These are phyloP conservation scores for Mercenaria mercenaria DNA, from an alignment of 1,140 invertebrate genomes.

Conservation along the genomic window DNA sequence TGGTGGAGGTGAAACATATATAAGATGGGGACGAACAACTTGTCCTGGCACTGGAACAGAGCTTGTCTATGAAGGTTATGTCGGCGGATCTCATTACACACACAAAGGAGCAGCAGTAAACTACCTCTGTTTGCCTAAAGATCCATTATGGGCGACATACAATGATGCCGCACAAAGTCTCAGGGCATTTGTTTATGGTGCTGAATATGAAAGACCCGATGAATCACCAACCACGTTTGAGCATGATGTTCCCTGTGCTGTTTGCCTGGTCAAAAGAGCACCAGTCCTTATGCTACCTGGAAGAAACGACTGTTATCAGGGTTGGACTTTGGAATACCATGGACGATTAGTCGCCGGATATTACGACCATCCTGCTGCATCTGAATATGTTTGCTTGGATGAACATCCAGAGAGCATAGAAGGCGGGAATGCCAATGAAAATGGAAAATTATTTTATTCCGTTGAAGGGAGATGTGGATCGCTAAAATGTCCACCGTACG, in stretches of 20 bases:
- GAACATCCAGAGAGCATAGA: neutral
- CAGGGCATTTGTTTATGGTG: neutral
- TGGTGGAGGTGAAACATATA: neutral
- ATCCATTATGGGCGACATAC: constrained; percentile 11
- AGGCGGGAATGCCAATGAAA: neutral
- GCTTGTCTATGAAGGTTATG: constrained; percentile 25
- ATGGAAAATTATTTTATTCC: constrained; percentile 24
- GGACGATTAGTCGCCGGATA: constrained; percentile 37
- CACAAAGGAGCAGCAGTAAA: neutral
- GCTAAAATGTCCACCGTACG: constrained; percentile 43
- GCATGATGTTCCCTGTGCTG: constrained; percentile 60
- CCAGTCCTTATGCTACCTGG: constrained; percentile 59
- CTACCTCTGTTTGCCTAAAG: constrained; percentile 15
- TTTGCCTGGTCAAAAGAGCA: constrained; percentile 52
- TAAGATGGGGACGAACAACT: constrained; percentile 32
- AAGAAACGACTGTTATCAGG: constrained; percentile 43
- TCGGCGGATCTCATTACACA: neutral
- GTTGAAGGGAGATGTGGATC: constrained; percentile 49
- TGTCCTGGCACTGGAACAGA: neutral
- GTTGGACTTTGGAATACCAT: constrained; percentile 61
- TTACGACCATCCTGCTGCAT: neutral
- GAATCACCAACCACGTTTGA: neutral
- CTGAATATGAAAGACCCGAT: neutral
- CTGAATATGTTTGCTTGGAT: constrained; percentile 61
- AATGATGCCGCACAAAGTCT: neutral